phyloP scores from a whole-genome alignment of 2,113 vertebrate genomes.

The mouse (Mus musculus) region GRCm39 chr16:43377501-43378000 shows the following conservation, averaged over 20 bases:
- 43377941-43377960: slow-evolving; percentile 88
- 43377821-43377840: slow-evolving; percentile 89
- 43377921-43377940: slow-evolving; percentile 90
- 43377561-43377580: slow-evolving; percentile 59
- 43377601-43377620: slow-evolving; percentile 61
- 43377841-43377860: slow-evolving; percentile 89
- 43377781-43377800: slow-evolving; percentile 55
- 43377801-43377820: slow-evolving; percentile 85
- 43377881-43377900: slow-evolving; percentile 90
- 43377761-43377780: not conserved
- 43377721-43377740: slow-evolving; percentile 72
- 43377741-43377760: slow-evolving; percentile 35
- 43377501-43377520: not conserved
- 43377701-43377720: not conserved
- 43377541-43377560: not conserved
- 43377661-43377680: slow-evolving; percentile 65
- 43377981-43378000: slow-evolving; percentile 87
- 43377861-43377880: slow-evolving; percentile 89
- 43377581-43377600: slow-evolving; percentile 31
- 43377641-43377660: slow-evolving; percentile 44
- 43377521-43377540: slow-evolving; percentile 3
- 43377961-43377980: slow-evolving; percentile 88
- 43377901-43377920: slow-evolving; percentile 89
- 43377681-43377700: slow-evolving; percentile 50
- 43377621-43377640: slow-evolving; percentile 73